Conservation (phyloP, 2,888 invertebrate genomes). For the Ischnus inquisitorius region DNA sequence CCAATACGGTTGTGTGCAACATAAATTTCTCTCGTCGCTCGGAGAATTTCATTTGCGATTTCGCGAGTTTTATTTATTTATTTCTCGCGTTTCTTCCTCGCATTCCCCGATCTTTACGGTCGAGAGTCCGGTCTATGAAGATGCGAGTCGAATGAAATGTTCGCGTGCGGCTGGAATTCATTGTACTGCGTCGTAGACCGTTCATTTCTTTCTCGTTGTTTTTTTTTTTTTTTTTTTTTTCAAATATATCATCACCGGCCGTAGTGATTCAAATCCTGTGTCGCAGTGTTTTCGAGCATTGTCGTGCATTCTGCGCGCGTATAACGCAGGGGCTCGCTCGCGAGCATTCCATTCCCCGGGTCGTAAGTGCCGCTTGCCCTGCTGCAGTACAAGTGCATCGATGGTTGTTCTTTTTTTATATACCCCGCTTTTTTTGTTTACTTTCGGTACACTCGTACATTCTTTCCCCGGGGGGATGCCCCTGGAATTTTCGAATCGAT, state of each 20-base stretch:
- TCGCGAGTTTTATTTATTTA: no score
- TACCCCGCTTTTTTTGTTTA: neutral
- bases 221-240: no score
- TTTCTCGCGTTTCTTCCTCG: no score
- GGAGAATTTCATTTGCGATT: no score
- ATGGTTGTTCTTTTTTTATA: constrained; percentile 13
- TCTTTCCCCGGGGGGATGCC: neutral
- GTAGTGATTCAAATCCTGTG: neutral
- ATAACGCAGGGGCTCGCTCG: constrained; percentile 19
- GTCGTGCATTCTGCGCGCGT: constrained; percentile 18
- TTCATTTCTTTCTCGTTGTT: no score
- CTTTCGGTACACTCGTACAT: constrained; percentile 5
- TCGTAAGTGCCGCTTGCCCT: constrained; percentile 45
- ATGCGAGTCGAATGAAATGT: no score
- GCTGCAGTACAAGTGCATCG: constrained; percentile 32
- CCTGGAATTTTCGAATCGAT: constrained; percentile 29
- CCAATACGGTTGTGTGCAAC: no score
- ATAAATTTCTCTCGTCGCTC: no score
- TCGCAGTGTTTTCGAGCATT: constrained; percentile 8
- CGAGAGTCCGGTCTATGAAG: no score
- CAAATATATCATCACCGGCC: constrained; percentile 3
- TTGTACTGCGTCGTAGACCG: no score
- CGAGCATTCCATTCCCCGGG: constrained; percentile 36
- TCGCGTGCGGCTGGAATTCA: no score
- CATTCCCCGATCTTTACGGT: no score